Percentiles rank a stretch among this genome's conserved stretches.
Conservation (phyloP, 2,113 vertebrate species). For the Cheirogaleus medius region DNA sequence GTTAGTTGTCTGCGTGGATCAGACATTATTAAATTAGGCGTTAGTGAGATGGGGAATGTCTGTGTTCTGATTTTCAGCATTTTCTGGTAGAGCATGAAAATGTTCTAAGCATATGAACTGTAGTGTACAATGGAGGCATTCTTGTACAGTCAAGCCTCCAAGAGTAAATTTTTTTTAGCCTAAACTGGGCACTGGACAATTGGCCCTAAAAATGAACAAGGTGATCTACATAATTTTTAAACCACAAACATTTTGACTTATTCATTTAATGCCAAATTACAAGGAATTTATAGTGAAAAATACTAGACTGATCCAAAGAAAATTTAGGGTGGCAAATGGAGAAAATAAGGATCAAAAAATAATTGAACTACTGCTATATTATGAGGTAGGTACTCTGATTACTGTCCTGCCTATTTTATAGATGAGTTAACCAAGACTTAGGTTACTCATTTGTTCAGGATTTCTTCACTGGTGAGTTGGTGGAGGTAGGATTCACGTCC, state of each 20-base stretch:
- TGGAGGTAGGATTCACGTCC: background rate
- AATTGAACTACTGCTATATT: background rate
- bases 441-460: background rate
- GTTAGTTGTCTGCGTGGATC: background rate
- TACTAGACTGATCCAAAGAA: background rate
- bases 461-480: background rate
- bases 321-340: background rate
- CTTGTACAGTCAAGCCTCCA: background rate
- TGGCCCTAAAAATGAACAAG: constrained; percentile 40
- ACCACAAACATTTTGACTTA: background rate
- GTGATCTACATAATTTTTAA: background rate
- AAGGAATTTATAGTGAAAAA: constrained; percentile 28
- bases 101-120: background rate
- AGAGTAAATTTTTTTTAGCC: constrained; percentile 16
- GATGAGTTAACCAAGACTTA: background rate
- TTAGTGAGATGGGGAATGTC: background rate
- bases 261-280: background rate
- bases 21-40: background rate
- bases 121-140: background rate
- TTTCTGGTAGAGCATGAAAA: background rate
- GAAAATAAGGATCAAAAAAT: constrained; percentile 25
- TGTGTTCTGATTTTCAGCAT: background rate
- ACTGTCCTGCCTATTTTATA: background rate
- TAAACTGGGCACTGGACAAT: background rate
- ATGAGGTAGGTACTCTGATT: background rate